A percentile compares a stretch with the other conserved stretches of the same genome.
These are phyloP conservation scores for Cryptotermes secundus DNA, from an alignment of 1,140 invertebrate species.

Conservation along the genomic window DNA sequence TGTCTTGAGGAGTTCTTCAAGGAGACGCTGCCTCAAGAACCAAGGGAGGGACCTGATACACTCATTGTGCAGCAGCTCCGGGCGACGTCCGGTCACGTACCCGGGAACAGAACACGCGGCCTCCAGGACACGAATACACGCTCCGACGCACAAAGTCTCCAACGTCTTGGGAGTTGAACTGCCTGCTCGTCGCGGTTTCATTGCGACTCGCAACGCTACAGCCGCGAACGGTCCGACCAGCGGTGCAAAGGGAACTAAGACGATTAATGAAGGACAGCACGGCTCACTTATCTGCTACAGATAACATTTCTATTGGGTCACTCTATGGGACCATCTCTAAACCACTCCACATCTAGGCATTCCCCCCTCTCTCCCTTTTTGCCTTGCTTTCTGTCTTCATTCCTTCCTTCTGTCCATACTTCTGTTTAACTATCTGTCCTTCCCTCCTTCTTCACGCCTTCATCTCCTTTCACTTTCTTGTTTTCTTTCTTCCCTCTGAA, in stretches of 20 bases:
- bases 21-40: slow-evolving; percentile 31
- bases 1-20: slow-evolving; percentile 32
- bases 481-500: no score
- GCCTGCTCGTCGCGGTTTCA: background rate
- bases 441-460: no score
- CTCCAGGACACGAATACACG: slow-evolving; percentile 29
- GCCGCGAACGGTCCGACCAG: background rate
- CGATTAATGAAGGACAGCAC: background rate
- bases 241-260: background rate
- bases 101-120: background rate
- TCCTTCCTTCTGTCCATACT: no score
- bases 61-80: background rate
- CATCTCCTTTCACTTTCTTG: no score
- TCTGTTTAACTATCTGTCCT: no score
- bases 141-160: slow-evolving; percentile 27
- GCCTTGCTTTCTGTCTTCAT: no score
- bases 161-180: background rate
- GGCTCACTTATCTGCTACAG: background rate
- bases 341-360: no score
- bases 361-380: no score
- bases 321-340: background rate
- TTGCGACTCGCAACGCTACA: background rate
- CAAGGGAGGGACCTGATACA: slow-evolving; percentile 28
- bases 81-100: background rate
- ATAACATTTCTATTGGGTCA: background rate